These are phyloP conservation scores for Gallinago paraguaiae DNA, from an alignment of 2,113 vertebrate genomes.

Conservation along the genomic window DNA sequence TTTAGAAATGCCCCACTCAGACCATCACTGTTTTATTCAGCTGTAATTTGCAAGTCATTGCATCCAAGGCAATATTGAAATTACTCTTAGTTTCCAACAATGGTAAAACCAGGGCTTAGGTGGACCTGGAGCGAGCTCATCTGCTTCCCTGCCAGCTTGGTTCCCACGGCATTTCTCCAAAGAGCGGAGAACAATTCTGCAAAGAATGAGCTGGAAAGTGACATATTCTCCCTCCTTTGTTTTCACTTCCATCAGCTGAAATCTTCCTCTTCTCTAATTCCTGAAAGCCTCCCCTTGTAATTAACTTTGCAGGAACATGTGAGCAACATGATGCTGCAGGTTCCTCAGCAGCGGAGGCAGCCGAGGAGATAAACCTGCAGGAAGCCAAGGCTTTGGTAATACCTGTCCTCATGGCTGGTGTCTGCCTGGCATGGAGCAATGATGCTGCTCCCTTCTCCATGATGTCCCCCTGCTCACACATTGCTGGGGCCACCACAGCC, in stretches of 20 bases:
- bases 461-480: fast-evolving
- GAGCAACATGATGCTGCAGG: fast-evolving
- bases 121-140: not conserved
- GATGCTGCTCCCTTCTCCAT: not conserved
- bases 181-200: not conserved
- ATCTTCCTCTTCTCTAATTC: not conserved
- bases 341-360: not conserved
- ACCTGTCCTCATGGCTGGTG: fast-evolving
- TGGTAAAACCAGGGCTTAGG: not conserved
- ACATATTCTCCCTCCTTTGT: not conserved
- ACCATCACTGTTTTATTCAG: not conserved
- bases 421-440: fast-evolving
- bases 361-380: not conserved
- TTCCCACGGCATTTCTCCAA: not conserved
- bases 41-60: not conserved
- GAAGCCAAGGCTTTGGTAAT: fast-evolving
- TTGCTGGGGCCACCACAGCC: too few relatives aligned
- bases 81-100: not conserved
- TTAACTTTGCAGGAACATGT: not conserved
- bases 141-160: not conserved
- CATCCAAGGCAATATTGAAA: not conserved
- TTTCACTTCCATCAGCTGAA: not conserved
- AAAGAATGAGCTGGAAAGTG: not conserved
- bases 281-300: not conserved
- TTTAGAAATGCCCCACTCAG: not conserved